Evolutionary conservation across 2,113 vertebrate species (phyloP), one percentile per base, ranked within the genome.

Genomic region (Perca fluviatilis): DNA sequence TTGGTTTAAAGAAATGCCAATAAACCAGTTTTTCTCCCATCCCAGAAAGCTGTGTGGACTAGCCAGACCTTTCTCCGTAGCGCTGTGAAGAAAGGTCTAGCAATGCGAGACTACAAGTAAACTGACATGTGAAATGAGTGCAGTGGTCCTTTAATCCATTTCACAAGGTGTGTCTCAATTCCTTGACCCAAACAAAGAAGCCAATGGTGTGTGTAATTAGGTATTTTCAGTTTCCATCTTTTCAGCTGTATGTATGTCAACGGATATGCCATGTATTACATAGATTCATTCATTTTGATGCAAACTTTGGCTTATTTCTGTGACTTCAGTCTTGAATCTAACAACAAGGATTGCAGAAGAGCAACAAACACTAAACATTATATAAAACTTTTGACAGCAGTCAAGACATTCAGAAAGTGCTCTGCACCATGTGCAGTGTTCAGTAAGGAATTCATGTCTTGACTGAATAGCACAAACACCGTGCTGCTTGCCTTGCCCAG

Each of bases 401-500:
- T 54, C 12, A 54, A 63, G 49, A 63, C 21, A 47, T 56, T 33
- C 49, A 19, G 14, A 49, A 33, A 57, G 58, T 56, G 60, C 57
- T 67, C 66, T 4, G 7, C 66, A 71, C 67, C 25, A 54, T 63
- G 36, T 19, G 25, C 18, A 60, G 51, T 50, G n/a, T 76, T 85
- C 62, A 66, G 74, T 50, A 74, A 72, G 77, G 40, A 66, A 71
- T 30, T 82, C 56, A 54, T 60, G 47, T 65, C 56, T 90, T 70
- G 43, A 64, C 58, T 75, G 60, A 36, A 62, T 14, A 51, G 19
- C 6, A 57, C 64, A 74, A 79, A 76, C 67, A 78, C 46, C n/a
- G 11, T 33, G 36, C 70, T 50, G 65, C 53, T 40, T 50, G 58
- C 73, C 56, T 81, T 74, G 81, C 85, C 84, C 74, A 76, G 77